Evolutionary conservation across 2,888 invertebrate genomes (phyloP).

Genomic region (Scrobipalpa atriplicella): DNA sequence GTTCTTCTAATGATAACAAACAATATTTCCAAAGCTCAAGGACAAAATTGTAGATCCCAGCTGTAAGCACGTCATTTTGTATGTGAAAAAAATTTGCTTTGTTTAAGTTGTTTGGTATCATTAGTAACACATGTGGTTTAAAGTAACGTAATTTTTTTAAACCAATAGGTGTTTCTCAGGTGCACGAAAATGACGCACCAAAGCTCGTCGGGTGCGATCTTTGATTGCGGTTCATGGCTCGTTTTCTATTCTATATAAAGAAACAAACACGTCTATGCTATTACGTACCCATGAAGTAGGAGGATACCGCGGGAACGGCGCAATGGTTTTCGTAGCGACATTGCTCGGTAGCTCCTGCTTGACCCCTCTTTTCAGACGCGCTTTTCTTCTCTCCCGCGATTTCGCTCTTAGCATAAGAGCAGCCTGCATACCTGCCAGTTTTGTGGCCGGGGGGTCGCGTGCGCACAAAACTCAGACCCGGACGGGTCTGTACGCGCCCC

Average conservation of each 20-base stretch:
- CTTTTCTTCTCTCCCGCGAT: constrained; percentile 93
- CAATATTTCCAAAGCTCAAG: too few species aligned
- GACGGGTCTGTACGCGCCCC: constrained; percentile 12
- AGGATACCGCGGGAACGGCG: constrained; percentile 94
- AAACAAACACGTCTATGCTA: constrained; percentile 17
- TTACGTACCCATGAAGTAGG: constrained; percentile 88
- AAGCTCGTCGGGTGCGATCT: too few species aligned
- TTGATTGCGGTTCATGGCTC: neutral
- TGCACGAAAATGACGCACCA: too few species aligned
- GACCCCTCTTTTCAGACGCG: constrained; percentile 87
- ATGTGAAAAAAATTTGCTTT: too few species aligned
- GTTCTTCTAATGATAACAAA: too few species aligned
- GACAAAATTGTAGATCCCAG: too few species aligned
- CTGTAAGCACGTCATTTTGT: too few species aligned
- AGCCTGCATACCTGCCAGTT: constrained; percentile 93
- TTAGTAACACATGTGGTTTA: too few species aligned
- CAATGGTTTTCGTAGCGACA: constrained; percentile 93
- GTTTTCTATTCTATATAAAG: neutral
- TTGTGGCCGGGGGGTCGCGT: constrained; percentile 66
- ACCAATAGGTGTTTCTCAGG: too few species aligned
- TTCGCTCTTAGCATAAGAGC: constrained; percentile 96
- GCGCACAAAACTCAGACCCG: constrained; percentile 54
- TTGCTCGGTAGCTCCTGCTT: constrained; percentile 92
- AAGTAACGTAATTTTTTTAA: too few species aligned
- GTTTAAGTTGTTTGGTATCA: too few species aligned